Evolutionary conservation across 2,888 invertebrate species (phyloP), one percentile per base, ranked within the genome.

Genomic region (Coelinius sp.): DNA sequence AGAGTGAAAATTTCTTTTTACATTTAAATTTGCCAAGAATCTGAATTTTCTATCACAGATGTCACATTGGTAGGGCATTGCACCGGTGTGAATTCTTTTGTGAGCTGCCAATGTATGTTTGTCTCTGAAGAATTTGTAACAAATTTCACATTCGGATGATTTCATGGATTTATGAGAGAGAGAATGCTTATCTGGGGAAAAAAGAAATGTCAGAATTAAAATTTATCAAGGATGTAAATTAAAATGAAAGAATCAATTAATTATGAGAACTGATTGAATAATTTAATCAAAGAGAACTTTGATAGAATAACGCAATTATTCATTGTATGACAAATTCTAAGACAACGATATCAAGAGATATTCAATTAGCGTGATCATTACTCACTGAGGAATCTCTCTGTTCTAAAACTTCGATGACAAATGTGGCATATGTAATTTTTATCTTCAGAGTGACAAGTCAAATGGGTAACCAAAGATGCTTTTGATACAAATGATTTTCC

Each of bases 51-150:
- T 93, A 25, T 91, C 91, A 81, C 93, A 94, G 82, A 90, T 91
- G 76, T 92, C 91, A 78, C 94, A 94, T 1, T 90, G 88, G 77
- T 91, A 92, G 0, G 94, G 93, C 92, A 93, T 92, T 0, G 91
- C 91, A 5, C 93, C 93, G 0, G 93, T 93, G 77, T 94, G 94
- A 1, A 92, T 91, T 7, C 93, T 90, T 81, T 91, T 91, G 80
- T 94, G 94, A 1, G 93, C 91, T 63, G 91, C 90, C 63, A 93
- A 86, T 22, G 93, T 92, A 59, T 92, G 92, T 46, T 92, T 90
- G 71, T 93, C 90, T 6, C 93, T 88, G 82, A 91, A 91, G 68
- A 88, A 87, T 70, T 89, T 85, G 0, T 90, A 90, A 77, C 91
- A 91, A 41, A 89, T 88, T 73, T 90, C 89, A 77, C 91, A 91